Evolutionary conservation across 2,888 invertebrate genomes (phyloP), one percentile per base, ranked within the genome.

Genomic region (Cephus sareptanus): DNA sequence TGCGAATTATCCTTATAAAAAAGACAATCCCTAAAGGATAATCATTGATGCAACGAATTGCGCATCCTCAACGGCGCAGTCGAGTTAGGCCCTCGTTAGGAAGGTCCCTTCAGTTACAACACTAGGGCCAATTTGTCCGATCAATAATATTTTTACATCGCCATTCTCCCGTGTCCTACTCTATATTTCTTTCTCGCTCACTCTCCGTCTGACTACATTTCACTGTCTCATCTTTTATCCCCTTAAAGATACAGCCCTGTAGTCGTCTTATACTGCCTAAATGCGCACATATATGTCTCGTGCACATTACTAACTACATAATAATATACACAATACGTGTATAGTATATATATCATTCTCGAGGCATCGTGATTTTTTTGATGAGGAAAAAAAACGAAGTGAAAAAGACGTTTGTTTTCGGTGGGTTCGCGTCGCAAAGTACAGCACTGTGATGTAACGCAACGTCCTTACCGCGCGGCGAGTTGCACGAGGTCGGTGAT

Each of bases 401-500:
- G 23, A 23, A 56, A 56, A 56, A 56, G 56, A 56, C 56, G 56
- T 56, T 23, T 56, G 23, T 9, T 23, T 56, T 56, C 6, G 6
- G 23, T 56, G 6, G 23, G 56, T 56, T 40, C 56, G 56, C 56
- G 56, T 23, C 23, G 56, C 56, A 56, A 56, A 56, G 56, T 56
- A 56, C 56, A 56, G 56, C 56, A 56, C 80, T 80, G 84, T 89
- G 90, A 90, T 90, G 90, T 90, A 89, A 89, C 89, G 86, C 88
- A 88, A 89, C 90, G 90, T 89, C 89, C 93, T 93, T 93, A 93
- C 93, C 93, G 92, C 93, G 92, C 92, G 92, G 88, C 91, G 92
- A 92, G 93, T 94, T 94, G 93, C 92, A 91, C 93, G 93, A 94
- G 94, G 94, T 94, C 94, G 93, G 93, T 92, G 93, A 93, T 93